A percentile compares a stretch with the other conserved stretches of the same genome.
Conservation (phyloP, 2,888 invertebrate genomes). For the Syritta pipiens region DNA sequence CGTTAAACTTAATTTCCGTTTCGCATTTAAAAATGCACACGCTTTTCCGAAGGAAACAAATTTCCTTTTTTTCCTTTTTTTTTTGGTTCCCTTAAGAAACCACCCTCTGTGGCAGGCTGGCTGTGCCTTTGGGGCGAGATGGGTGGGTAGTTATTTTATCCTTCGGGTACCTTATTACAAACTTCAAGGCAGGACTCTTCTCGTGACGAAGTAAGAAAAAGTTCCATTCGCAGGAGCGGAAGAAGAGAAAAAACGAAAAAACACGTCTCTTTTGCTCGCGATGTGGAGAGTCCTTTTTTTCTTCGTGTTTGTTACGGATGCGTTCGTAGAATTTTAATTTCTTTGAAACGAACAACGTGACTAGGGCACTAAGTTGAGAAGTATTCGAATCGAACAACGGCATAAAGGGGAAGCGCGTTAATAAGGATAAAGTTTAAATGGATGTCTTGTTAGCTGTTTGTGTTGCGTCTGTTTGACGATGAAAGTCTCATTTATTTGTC, state of each 20-base stretch:
- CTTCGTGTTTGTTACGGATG: slow-evolving; percentile 11
- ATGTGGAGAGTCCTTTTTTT: slow-evolving; percentile 15
- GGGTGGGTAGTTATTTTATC: no score
- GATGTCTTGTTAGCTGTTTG: slow-evolving; percentile 61
- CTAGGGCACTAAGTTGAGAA: slow-evolving; percentile 50
- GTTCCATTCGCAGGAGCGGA: neutral
- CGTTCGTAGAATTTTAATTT: slow-evolving; percentile 66
- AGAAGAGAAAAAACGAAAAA: slow-evolving; percentile 3
- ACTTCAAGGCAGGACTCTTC: no score
- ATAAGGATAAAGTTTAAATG: slow-evolving; percentile 67
- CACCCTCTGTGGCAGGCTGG: no score
- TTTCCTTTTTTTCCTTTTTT: slow-evolving; percentile 1
- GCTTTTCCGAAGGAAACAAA: slow-evolving; percentile 30
- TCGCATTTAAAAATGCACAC: slow-evolving; percentile 34
- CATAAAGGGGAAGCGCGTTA: slow-evolving; percentile 45
- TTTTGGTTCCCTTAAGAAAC: neutral
- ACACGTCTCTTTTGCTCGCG: neutral
- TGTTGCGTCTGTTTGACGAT: slow-evolving; percentile 20
- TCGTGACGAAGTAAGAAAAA: neutral
- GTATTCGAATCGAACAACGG: slow-evolving; percentile 47
- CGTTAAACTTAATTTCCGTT: slow-evolving; percentile 58
- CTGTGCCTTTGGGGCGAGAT: no score
- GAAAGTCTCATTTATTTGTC: slow-evolving; percentile 47
- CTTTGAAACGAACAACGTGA: slow-evolving; percentile 66
- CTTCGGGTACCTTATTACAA: no score